Evolutionary conservation across 2,888 invertebrate species (phyloP), one percentile per base, ranked within the genome.

Genomic region (Hipparchia semele): DNA sequence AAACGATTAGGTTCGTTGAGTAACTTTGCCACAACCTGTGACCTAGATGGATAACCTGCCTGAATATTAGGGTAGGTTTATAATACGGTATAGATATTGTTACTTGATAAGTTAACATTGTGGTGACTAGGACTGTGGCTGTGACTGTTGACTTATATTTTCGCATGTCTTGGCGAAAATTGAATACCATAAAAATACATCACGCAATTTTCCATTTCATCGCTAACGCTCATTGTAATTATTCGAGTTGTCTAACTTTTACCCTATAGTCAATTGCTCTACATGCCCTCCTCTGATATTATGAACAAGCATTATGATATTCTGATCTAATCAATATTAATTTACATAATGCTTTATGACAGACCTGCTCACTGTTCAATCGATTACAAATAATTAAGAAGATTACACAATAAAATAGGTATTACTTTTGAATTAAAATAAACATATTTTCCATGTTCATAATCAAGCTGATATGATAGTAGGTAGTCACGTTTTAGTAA

Each of bases 311-410:
- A 12, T 23, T 23, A 23, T 23, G 23, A 39, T 10, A 39, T 54
- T 33, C 66, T 58, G 59, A 59, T 59, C 59, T 59, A 51, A 59
- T 68, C 54, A 45, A n/a, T 12, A 9, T 67, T 56, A 56, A 54
- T 67, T 56, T 67, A 67, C 67, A 45, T 56, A 67, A 56, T 45
- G 45, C 9, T 13, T 68, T 61, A n/a, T 60, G 8, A 13, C 23
- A 51, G n/a, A 46, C 54, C 13, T 51, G 66, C 6, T 51, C 23
- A 33, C 51, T 51, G 23, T 53, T 59, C 53, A 67, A 58, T 61
- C 66, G 60, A 56, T 72, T 59, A 60, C 62, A 53, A 72, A 68
- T 72, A 49, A 61, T 72, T 51, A 54, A 61, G 61, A 72, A 53
- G 59, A 66, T 62, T 62, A 13, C 46, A 62, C 61, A 62, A 62